A percentile compares a stretch with the other conserved stretches of the same genome.
Conservation (phyloP, 2,113 vertebrate genomes). For the Microcebus griseorufus region DNA sequence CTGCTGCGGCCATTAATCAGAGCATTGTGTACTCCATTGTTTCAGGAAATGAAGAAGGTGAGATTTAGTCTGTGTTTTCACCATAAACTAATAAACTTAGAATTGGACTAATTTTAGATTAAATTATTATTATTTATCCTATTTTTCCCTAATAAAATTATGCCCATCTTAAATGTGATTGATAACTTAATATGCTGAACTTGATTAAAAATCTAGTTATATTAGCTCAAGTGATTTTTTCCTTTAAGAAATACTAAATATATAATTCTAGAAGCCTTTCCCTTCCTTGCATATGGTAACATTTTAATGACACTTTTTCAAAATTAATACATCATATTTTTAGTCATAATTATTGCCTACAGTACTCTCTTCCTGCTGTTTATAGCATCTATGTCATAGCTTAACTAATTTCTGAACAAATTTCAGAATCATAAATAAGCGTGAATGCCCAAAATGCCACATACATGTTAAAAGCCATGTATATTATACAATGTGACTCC, state of each 20-base stretch:
- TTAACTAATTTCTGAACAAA: not conserved
- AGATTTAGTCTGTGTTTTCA: not conserved
- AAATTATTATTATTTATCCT: not conserved
- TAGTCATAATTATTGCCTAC: not conserved
- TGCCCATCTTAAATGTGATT: not conserved
- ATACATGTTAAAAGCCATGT: not conserved
- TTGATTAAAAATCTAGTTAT: not conserved
- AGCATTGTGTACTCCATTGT: conserved; percentile 96
- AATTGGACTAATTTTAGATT: not conserved
- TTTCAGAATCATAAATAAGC: not conserved
- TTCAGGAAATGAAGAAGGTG: conserved; percentile 94
- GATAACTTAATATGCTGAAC: not conserved
- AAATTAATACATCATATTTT: not conserved
- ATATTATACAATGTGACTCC: too few species aligned
- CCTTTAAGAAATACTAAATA: not conserved
- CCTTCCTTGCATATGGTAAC: not conserved
- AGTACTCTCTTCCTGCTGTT: not conserved
- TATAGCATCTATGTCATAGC: not conserved
- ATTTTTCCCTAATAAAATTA: not conserved
- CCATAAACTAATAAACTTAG: not conserved
- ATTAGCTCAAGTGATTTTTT: not conserved
- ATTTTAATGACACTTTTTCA: not conserved
- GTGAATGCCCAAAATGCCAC: not conserved
- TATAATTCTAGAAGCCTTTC: not conserved
- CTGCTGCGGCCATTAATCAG: conserved; percentile 94